Evolutionary conservation across 2,888 invertebrate genomes (phyloP).

Genomic region (Campoletis raptor): DNA sequence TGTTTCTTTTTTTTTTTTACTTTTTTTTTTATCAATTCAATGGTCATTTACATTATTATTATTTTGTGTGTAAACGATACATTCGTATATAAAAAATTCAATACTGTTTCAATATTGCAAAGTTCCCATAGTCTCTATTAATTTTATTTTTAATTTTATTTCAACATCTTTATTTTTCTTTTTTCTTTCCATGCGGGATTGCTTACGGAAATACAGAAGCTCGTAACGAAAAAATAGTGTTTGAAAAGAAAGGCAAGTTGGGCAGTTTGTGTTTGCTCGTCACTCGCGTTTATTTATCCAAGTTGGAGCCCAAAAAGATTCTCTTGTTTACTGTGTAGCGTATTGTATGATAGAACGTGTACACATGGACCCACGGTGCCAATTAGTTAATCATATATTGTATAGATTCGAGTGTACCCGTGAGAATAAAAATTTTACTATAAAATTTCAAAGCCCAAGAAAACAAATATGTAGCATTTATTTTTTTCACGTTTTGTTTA

Average conservation of each 20-base stretch:
- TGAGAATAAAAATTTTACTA: neutral
- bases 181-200: neutral
- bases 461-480: neutral
- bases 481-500: neutral
- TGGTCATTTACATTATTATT: neutral
- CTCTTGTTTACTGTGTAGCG: constrained; percentile 10
- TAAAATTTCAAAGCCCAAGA: neutral
- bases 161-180: neutral
- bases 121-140: neutral
- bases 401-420: neutral
- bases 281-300: constrained; percentile 33
- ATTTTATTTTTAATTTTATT: neutral
- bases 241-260: neutral
- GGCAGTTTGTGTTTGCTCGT: constrained; percentile 5
- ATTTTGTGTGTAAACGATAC: neutral
- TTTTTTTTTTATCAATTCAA: neutral
- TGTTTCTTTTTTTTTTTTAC: neutral
- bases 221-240: constrained; percentile 9
- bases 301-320: constrained; percentile 10
- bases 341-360: constrained; percentile 8
- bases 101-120: neutral
- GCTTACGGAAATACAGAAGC: constrained; percentile 10
- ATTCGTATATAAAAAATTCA: neutral
- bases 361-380: neutral
- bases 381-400: neutral